Conservation (phyloP, 2,797 vertebrate genomes). For the Myripristis murdjan region DNA sequence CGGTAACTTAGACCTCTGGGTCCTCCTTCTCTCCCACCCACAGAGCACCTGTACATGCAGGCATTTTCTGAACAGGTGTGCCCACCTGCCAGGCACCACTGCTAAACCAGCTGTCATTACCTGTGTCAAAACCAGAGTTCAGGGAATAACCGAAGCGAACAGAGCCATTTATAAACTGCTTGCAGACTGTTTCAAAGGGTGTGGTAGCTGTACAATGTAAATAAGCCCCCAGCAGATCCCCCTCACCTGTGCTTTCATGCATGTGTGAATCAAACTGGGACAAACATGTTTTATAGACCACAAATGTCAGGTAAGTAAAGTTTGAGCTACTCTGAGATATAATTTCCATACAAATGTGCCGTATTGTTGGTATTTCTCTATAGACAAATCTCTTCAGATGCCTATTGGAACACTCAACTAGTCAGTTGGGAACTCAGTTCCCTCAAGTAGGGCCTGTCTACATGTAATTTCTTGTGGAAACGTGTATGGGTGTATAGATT, state of each 20-base stretch:
- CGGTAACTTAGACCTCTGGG: conserved; percentile 68
- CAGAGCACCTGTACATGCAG: conserved; percentile 82
- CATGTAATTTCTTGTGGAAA: conserved; percentile 88
- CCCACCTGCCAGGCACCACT: conserved; percentile 83
- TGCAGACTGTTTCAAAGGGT: conserved; percentile 91
- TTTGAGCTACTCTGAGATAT: conserved; percentile 85
- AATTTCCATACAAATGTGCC: conserved; percentile 88
- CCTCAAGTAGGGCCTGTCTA: conserved; percentile 85
- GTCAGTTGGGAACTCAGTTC: conserved; percentile 79
- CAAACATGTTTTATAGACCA: conserved; percentile 88
- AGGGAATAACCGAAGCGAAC: conserved; percentile 91
- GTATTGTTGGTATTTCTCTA: conserved; percentile 86
- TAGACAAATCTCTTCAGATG: conserved; percentile 81
- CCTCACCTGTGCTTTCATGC: conserved; percentile 88
- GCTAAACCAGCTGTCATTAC: conserved; percentile 89
- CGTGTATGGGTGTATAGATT: conserved; percentile 88
- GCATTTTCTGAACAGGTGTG: conserved; percentile 85
- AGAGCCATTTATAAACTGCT: conserved; percentile 92
- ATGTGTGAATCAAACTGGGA: conserved; percentile 88
- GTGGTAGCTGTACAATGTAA: conserved; percentile 89
- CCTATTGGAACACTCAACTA: conserved; percentile 85
- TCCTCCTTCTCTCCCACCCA: conserved; percentile 67
- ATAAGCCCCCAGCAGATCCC: conserved; percentile 83
- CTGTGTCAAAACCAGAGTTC: conserved; percentile 90
- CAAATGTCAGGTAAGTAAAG: conserved; percentile 90